Percentiles rank a stretch among this genome's conserved stretches.
Evolutionary conservation across 2,888 invertebrate genomes (phyloP).

Genomic region (Lysandra bellargus): DNA sequence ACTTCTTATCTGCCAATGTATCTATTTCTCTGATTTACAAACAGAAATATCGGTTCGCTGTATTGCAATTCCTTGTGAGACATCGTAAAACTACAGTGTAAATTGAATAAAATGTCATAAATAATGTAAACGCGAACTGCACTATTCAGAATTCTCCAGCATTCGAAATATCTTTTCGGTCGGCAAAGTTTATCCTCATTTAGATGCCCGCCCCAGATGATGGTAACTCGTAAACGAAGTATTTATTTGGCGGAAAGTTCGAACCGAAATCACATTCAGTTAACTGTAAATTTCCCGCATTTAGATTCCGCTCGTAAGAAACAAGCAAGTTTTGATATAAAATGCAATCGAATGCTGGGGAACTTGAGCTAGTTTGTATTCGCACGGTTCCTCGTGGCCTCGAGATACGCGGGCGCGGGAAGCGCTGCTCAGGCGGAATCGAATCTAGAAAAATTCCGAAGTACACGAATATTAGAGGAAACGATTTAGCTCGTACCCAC

Average conservation of each 20-base stretch:
- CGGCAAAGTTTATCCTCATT: conserved; percentile 27
- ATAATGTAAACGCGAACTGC: conserved; percentile 1
- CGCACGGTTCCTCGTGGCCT: conserved; percentile 47
- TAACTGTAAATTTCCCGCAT: conserved; percentile 30
- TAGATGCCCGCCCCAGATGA: conserved; percentile 24
- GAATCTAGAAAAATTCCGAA: conserved; percentile 37
- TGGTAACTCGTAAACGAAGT: conserved; percentile 27
- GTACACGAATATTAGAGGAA: conserved; percentile 40
- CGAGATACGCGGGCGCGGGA: conserved; percentile 42
- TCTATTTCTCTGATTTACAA: background rate
- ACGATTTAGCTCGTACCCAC: conserved; percentile 30
- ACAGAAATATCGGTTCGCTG: background rate
- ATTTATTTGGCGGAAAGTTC: conserved; percentile 27
- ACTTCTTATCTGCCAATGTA: background rate
- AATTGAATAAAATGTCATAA: conserved; percentile 1
- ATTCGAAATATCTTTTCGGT: conserved; percentile 20
- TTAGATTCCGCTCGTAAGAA: conserved; percentile 34
- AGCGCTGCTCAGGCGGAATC: conserved; percentile 40
- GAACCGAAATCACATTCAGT: conserved; percentile 31
- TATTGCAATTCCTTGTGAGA: background rate
- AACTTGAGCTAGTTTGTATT: conserved; percentile 45
- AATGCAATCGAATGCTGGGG: conserved; percentile 39
- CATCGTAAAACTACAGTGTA: background rate
- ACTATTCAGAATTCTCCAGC: background rate
- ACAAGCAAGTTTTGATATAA: conserved; percentile 38